Base-by-base conservation (phyloP, 23 tunicate genomes). In the Clavelina lepadiformis region DNA sequence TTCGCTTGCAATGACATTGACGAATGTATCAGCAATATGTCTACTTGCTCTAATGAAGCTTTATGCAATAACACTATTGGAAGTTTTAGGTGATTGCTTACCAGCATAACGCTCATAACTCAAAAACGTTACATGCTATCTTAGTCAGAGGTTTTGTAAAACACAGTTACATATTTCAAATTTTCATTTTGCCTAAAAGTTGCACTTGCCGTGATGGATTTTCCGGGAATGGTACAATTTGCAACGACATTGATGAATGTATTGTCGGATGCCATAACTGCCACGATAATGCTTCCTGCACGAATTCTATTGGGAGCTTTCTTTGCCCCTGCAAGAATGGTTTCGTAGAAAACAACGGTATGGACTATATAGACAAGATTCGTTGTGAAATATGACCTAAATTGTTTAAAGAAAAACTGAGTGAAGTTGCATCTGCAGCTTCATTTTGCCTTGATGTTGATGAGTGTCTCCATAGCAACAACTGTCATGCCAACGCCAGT, bases 221-320 rank as follows among this genome's bases (percentile, higher is more conserved):
- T 45, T 22, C 28, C 32, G 37, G 50, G 53, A 34, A 44, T n/a
- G 28, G 18, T 3, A 15, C 0, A 50, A 0, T 28, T 68, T 68
- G 74, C 41, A 5, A 31, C 0, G 61, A 68, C 61, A 1, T 31
- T 13, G 58, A 68, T 0, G 74, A 68, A 68, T 68, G 74, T 3
- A 31, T n/a, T 2, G 29, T 2, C 61, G 24, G 13, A 15, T 20
- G 58, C 0, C 45, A 15, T 5, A 26, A 20, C 19, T 37, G 61
- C 23, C 30, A 24, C 31, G 20, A 8, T 1, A 60, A 68, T n/a
- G n/a, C n/a, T 6, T 35, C 60, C 23, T 68, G 74, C 29, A 51
- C 50, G 32, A 51, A 68, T 50, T 28, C 32, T 31, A 27, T 2
- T 28, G 74, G 74, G 23, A 28, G 74, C 7, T 68, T 27, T 31